phyloP scores from a whole-genome alignment of 2,888 invertebrate genomes.

The Ormyrus thymus region DNA sequence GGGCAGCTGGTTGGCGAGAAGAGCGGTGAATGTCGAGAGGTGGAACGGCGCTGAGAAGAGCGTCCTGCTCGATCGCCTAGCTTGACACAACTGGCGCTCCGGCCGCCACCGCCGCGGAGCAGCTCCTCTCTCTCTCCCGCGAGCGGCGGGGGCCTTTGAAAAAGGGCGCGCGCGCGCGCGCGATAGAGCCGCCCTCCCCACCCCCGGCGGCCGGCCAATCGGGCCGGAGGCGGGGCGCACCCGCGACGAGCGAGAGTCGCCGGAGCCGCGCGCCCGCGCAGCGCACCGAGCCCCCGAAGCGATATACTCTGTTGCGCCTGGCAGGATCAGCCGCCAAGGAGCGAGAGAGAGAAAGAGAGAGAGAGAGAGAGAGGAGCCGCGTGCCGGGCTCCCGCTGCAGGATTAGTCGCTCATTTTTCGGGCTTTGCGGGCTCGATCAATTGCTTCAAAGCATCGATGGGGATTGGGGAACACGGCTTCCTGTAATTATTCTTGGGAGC shows the following conservation, averaged over 20 bases:
- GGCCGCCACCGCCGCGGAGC: slow-evolving; percentile 54
- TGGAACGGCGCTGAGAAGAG: slow-evolving; percentile 72
- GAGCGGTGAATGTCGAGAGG: slow-evolving; percentile 67
- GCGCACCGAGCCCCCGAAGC: slow-evolving; percentile 9
- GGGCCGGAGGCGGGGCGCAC: slow-evolving; percentile 57
- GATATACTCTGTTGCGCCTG: too few relatives aligned
- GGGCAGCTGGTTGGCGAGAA: slow-evolving; percentile 47
- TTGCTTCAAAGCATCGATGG: too few relatives aligned
- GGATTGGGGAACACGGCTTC: too few relatives aligned
- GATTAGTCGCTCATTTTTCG: too few relatives aligned
- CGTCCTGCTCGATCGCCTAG: slow-evolving; percentile 75
- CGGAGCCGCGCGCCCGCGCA: slow-evolving; percentile 51
- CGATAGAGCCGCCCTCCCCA: slow-evolving; percentile 3
- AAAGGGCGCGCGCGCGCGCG: slow-evolving; percentile 43
- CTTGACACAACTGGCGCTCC: slow-evolving; percentile 74
- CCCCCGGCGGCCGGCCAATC: slow-evolving; percentile 63
- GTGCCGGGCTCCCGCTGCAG: too few relatives aligned
- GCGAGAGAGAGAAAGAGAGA: too few relatives aligned
- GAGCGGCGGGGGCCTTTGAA: slow-evolving; percentile 13
- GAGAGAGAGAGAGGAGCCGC: too few relatives aligned
- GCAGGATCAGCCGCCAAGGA: too few relatives aligned
- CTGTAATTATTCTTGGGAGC: too few relatives aligned
- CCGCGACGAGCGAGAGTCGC: slow-evolving; percentile 58
- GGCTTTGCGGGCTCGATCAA: too few relatives aligned
- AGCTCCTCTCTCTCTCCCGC: neutral